phyloP scores from a whole-genome alignment of 2,797 vertebrate species.

The Macroramphosus scolopax region DNA sequence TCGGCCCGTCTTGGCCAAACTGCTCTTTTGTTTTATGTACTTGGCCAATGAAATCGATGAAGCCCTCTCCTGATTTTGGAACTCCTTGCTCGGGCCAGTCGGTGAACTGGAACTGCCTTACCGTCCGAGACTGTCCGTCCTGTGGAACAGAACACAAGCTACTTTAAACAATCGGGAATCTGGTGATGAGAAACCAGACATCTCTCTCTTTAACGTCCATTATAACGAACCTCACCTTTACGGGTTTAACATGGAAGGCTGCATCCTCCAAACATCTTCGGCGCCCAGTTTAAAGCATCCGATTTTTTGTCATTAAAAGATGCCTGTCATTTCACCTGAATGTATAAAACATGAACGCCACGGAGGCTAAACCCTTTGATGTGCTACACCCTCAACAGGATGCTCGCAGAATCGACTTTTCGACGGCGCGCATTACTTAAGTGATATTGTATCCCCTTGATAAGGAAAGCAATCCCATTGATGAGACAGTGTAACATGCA shows the following conservation, averaged over 20 bases:
- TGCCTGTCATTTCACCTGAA: constrained; percentile 65
- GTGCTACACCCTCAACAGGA: constrained; percentile 57
- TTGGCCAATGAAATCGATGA: constrained; percentile 99
- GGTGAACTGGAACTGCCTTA: constrained; percentile 99
- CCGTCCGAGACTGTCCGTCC: constrained; percentile 98
- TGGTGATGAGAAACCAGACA: constrained; percentile 4
- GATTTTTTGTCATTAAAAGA: constrained; percentile 49
- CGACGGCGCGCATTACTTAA: constrained; percentile 70
- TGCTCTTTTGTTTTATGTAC: constrained; percentile 99
- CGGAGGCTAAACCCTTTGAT: constrained; percentile 71
- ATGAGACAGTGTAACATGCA: constrained; percentile 60
- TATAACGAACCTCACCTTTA: background rate
- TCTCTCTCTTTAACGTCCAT: constrained; percentile 7
- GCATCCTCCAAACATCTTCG: constrained; percentile 4
- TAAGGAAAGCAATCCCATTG: constrained; percentile 73
- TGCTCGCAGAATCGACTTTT: constrained; percentile 63
- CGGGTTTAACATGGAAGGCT: constrained; percentile 16
- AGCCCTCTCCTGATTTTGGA: constrained; percentile 99
- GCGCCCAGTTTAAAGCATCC: constrained; percentile 33
- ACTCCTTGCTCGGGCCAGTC: constrained; percentile 99
- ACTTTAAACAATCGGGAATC: constrained; percentile 1
- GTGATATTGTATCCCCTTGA: constrained; percentile 74
- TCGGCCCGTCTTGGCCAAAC: constrained; percentile 98
- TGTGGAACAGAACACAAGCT: constrained; percentile 55
- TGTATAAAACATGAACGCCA: constrained; percentile 56